Evolutionary conservation across 2,888 invertebrate species (phyloP), one percentile per base, ranked within the genome.

Genomic region (Apotomis turbidana): DNA sequence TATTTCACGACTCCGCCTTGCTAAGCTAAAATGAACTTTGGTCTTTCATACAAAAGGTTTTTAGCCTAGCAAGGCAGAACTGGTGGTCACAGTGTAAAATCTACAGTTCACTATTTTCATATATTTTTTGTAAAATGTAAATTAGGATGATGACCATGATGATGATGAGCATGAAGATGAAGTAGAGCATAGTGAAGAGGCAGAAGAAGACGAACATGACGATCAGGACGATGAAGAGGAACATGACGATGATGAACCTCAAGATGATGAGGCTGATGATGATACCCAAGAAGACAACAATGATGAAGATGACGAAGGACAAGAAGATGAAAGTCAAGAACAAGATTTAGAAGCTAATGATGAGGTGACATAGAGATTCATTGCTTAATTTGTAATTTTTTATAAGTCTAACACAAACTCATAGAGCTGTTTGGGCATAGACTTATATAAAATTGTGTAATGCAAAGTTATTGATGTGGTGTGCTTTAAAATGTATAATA

Each of bases 291-390:
- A 79, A 12, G 77, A 81, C 58, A 5, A 41, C 8, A 49, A 70
- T 12, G 67, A 85, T 67, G 80, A 84, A 58, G 82, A 81, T 49
- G 83, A 83, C 49, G 79, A 81, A 49, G 74, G 76, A 51, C 82
- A 86, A 70, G 79, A 81, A 57, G 84, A 87, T 74, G 86, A 85
- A 46, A 81, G 84, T 52, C 80, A 89, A 38, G 83, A 87, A 12
- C 87, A 90, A 71, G 86, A 71, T 68, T 46, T 75, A 54, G 74
- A 73, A 67, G 67, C 27, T 62, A 81, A 84, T 44, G 79, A 88
- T 49, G 83, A 87, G 12, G 87, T 91, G 74, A 87, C 66, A 67
- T 68, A 87, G 90, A 75, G 82, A 83, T 5, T 81, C 85, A 52
- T 68, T 51, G 27, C 27, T 12, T 10, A 27, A 27, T 46, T 3